These are phyloP conservation scores for Pavo muticus DNA, from an alignment of 2,113 vertebrate species.

Conservation along the genomic window DNA sequence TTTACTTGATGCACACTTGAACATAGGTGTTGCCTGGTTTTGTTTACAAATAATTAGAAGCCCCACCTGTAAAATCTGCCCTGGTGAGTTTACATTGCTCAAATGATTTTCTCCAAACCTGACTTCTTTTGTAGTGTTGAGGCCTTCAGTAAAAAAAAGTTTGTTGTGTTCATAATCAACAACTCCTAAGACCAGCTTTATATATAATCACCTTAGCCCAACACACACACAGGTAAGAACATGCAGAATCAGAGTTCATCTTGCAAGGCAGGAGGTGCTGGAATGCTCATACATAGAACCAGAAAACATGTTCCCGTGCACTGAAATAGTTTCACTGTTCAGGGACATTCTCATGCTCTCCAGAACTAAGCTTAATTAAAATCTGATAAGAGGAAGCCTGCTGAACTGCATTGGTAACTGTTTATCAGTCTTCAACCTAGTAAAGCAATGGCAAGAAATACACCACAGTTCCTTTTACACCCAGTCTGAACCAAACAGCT, in stretches of 20 bases:
- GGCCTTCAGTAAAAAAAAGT: constrained; percentile 24
- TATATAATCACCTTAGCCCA: not conserved
- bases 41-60: constrained; percentile 60
- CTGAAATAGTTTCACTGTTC: not conserved
- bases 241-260: constrained; percentile 18
- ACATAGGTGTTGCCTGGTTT: not conserved
- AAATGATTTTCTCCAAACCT: constrained; percentile 22
- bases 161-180: constrained; percentile 3
- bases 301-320: not conserved
- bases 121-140: constrained; percentile 20
- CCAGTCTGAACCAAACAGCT: not conserved
- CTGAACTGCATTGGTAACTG: not conserved
- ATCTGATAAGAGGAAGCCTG: not conserved
- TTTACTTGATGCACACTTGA: not conserved
- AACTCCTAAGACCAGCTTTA: constrained; percentile 13
- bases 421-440: not conserved
- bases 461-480: not conserved
- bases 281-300: constrained; percentile 7
- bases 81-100: not conserved
- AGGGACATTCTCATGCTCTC: not conserved
- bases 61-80: constrained; percentile 44
- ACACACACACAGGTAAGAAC: constrained; percentile 42
- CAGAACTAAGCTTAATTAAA: not conserved
- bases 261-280: constrained; percentile 13
- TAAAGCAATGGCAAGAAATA: accelerated